Base-by-base conservation (phyloP, 2,888 invertebrate genomes). In the Meteorus cinctellus region DNA sequence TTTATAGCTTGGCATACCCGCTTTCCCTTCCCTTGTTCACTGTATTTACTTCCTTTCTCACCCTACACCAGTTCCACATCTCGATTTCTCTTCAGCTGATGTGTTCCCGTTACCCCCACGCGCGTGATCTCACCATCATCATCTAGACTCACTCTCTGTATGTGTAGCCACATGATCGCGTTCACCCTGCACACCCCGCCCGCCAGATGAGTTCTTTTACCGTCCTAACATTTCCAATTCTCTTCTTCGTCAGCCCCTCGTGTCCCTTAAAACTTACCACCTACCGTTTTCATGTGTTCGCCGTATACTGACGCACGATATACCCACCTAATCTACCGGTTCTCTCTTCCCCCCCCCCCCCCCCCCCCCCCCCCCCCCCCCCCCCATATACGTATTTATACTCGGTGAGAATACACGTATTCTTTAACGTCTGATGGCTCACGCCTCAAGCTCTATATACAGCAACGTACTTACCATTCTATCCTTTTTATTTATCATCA, bases 1-100 rank as follows among this genome's bases (percentile, higher is more conserved):
- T 89, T 89, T 89, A 89, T 89, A 89, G 89, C 89, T 77, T 74
- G 24, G 55, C 48, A n/a, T 84, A 82, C 82, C 84, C 84, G 82
- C 76, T 75, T 76, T 65, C 69, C 36, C 79, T 41, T 36, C 68
- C 51, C 48, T 29, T 31, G 67, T 76, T 73, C 63, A 78, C 74
- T 78, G 12, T 12, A 48, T 48, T 48, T 48, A 55, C 6, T 19
- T 6, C 19, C 55, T 55, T 19, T 55, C 55, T 55, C 55, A 16
- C 24, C n/a, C n/a, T 55, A n/a, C 19, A 55, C 55, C 19, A 55
- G n/a, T 19, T 19, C 10, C 55, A 19, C 55, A n/a, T 19, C n/a
- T 55, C 10, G 2, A n/a, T 55, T 55, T 77, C 77, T 48, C 72
- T 55, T 48, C 14, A 4, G 48, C 48, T 48, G 16, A 48, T 48